Evolutionary conservation across 2,113 vertebrate genomes (phyloP).

Genomic region (Lepisosteus osseus): DNA sequence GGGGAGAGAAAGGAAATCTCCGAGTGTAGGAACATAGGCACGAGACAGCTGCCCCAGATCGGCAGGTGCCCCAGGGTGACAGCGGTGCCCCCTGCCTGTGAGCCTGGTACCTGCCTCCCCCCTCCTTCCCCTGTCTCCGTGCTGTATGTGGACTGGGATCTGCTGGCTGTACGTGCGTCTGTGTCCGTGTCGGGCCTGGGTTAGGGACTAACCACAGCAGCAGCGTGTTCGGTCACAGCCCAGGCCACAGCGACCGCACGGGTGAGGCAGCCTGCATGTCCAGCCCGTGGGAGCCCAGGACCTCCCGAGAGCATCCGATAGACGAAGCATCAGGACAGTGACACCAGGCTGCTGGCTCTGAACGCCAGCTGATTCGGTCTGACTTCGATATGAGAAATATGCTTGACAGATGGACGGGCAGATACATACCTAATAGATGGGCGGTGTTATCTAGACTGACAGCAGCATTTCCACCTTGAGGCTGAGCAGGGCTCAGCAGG

Average conservation of each 20-base stretch:
- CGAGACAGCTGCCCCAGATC: constrained; percentile 29
- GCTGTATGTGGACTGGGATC: constrained; percentile 3
- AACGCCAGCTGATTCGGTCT: too few relatives aligned
- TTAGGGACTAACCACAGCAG: not conserved
- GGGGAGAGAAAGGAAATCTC: too few relatives aligned
- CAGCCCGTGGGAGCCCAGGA: not conserved
- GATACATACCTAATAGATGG: too few relatives aligned
- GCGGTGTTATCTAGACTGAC: too few relatives aligned
- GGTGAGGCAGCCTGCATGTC: not conserved
- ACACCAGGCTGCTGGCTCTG: too few relatives aligned
- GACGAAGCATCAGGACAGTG: not conserved
- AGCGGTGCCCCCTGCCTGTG: constrained; percentile 37
- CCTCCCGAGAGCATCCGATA: not conserved
- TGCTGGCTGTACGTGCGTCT: constrained; percentile 2
- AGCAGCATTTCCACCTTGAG: too few relatives aligned
- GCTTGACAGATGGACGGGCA: too few relatives aligned
- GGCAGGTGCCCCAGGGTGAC: constrained; percentile 47
- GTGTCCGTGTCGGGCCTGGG: constrained; percentile 27
- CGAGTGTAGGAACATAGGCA: constrained; percentile 11
- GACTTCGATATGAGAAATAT: too few relatives aligned
- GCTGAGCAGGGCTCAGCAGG: too few relatives aligned
- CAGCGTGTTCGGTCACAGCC: too few relatives aligned
- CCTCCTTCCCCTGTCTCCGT: not conserved
- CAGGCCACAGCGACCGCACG: too few relatives aligned
- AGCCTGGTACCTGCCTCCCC: constrained; percentile 14